phyloP scores from a whole-genome alignment of 2,888 invertebrate genomes.

The Cremastobaeus sp. region DNA sequence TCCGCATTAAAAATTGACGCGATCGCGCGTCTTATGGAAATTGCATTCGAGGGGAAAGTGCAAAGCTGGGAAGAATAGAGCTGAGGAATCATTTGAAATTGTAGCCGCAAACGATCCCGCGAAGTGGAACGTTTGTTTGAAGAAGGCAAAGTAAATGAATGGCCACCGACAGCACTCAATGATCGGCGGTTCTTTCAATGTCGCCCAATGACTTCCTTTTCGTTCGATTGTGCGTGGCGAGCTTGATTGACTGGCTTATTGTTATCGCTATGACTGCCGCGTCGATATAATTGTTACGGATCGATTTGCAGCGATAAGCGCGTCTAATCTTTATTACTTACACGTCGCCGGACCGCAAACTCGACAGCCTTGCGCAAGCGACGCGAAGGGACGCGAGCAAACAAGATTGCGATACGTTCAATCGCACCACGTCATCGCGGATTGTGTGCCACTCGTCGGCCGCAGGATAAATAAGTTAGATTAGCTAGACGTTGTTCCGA shows the following conservation, averaged over 20 bases:
- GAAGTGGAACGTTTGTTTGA: no score
- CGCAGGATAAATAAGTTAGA: slow-evolving; percentile 43
- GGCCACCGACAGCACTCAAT: no score
- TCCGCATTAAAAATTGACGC: no score
- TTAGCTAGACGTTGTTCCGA: slow-evolving; percentile 46
- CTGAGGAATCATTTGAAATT: no score
- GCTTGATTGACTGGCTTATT: slow-evolving; percentile 41
- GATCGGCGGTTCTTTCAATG: no score
- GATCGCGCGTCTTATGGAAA: no score
- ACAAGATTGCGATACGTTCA: slow-evolving; percentile 33
- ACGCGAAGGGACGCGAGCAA: not conserved
- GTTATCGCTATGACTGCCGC: slow-evolving; percentile 45
- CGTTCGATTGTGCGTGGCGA: slow-evolving; percentile 2
- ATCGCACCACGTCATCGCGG: slow-evolving; percentile 47
- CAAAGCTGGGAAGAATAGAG: no score
- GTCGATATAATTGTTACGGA: slow-evolving; percentile 42
- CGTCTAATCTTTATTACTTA: slow-evolving; percentile 48
- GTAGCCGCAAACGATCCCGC: no score
- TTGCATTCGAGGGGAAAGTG: no score
- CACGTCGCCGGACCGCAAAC: slow-evolving; percentile 36
- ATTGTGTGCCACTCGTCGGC: no score
- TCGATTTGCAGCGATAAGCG: slow-evolving; percentile 45
- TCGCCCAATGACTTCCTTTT: no score
- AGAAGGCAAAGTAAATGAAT: no score
- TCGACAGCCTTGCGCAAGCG: slow-evolving; percentile 10